A percentile compares a stretch with the other conserved stretches of the same genome.
Evolutionary conservation across 23 tunicate species (phyloP).

Genomic region (Halocynthia roretzi): DNA sequence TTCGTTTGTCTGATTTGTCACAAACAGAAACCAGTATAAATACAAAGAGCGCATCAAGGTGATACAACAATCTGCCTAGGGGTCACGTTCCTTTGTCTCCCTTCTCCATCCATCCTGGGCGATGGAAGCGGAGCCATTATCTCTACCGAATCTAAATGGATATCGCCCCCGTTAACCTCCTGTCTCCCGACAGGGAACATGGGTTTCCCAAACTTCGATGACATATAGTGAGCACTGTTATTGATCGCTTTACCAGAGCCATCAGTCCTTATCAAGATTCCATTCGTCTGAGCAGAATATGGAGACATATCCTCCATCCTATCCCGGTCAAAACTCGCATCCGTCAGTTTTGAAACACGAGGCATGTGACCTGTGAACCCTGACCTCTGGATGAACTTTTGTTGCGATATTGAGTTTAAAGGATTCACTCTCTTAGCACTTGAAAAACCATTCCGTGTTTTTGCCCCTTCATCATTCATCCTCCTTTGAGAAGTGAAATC

Average conservation of each 20-base stretch:
- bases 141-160: background rate
- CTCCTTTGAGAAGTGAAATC: background rate
- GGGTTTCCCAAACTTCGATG: constrained; percentile 7
- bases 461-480: background rate
- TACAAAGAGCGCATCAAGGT: background rate
- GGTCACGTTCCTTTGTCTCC: background rate
- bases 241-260: background rate
- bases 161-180: background rate
- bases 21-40: too few species aligned
- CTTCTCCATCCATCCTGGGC: constrained; percentile 17
- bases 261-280: background rate
- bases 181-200: background rate
- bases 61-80: constrained; percentile 22
- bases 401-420: constrained; percentile 1
- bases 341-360: background rate
- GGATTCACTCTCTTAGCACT: background rate
- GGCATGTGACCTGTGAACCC: constrained; percentile 13
- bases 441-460: background rate
- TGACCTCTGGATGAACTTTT: constrained; percentile 6
- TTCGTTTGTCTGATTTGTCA: too few species aligned
- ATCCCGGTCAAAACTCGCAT: constrained; percentile 1
- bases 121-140: constrained; percentile 17
- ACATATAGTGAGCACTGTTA: background rate
- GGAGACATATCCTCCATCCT: background rate
- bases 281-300: constrained; percentile 5